A percentile compares a stretch with the other conserved stretches of the same genome.
phyloP scores from a whole-genome alignment of 2,797 vertebrate species.

The Pseudotriccus pelzelni region DNA sequence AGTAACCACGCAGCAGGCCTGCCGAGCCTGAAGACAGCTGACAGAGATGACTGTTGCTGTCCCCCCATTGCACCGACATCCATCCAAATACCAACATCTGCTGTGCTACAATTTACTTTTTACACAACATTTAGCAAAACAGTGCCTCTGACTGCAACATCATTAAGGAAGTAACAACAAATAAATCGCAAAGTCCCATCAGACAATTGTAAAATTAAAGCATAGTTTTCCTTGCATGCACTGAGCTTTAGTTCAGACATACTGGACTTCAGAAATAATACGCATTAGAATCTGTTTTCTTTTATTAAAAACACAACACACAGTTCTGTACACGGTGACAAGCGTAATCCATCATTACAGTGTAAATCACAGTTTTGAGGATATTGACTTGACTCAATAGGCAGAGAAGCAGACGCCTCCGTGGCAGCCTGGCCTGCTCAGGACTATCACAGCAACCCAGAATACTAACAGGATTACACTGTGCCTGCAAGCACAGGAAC shows the following conservation, averaged over 20 bases:
- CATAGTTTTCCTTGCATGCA: slow-evolving; percentile 64
- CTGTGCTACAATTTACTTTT: slow-evolving; percentile 91
- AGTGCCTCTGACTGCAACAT: slow-evolving; percentile 86
- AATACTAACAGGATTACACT: slow-evolving; percentile 32
- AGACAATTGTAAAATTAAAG: slow-evolving; percentile 75
- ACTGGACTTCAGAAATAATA: slow-evolving; percentile 58
- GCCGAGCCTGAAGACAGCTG: slow-evolving; percentile 80
- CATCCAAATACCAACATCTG: slow-evolving; percentile 88
- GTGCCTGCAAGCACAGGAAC: background rate
- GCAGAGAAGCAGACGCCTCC: slow-evolving; percentile 64
- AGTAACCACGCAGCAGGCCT: slow-evolving; percentile 92
- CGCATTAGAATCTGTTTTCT: slow-evolving; percentile 21
- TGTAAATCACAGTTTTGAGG: slow-evolving; percentile 70
- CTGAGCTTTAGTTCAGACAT: slow-evolving; percentile 65
- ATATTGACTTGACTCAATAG: slow-evolving; percentile 37
- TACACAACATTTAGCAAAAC: slow-evolving; percentile 94
- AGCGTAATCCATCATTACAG: slow-evolving; percentile 58
- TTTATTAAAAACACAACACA: slow-evolving; percentile 50
- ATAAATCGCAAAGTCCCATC: slow-evolving; percentile 74
- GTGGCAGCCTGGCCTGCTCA: background rate
- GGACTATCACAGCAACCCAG: background rate
- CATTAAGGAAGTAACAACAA: slow-evolving; percentile 79
- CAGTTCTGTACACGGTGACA: slow-evolving; percentile 37
- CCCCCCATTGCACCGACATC: slow-evolving; percentile 79
- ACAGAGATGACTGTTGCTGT: slow-evolving; percentile 82